These are phyloP conservation scores for Drosophila pruinosa DNA, from an alignment of 1,140 invertebrate genomes.

Conservation along the genomic window DNA sequence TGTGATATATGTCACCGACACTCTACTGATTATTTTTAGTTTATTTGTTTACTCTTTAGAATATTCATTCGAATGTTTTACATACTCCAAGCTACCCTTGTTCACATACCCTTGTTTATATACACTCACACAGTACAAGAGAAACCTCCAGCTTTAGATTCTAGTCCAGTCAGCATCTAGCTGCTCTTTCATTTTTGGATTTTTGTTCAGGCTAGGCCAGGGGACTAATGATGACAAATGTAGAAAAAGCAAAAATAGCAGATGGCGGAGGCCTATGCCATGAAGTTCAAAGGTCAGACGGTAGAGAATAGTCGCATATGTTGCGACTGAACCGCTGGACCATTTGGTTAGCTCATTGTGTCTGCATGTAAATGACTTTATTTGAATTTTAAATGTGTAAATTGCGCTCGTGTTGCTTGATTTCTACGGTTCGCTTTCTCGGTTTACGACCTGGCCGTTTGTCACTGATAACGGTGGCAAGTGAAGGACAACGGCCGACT, in stretches of 20 bases:
- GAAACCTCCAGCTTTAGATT: background rate
- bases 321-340: slow-evolving; percentile 37
- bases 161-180: slow-evolving; percentile 14
- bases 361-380: slow-evolving; percentile 80
- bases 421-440: slow-evolving; percentile 27
- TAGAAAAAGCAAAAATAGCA: slow-evolving; percentile 54
- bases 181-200: slow-evolving; percentile 7
- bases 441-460: slow-evolving; percentile 62
- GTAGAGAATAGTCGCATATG: slow-evolving; percentile 58
- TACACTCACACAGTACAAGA: background rate
- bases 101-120: too few relatives aligned
- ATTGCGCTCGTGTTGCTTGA: slow-evolving; percentile 65
- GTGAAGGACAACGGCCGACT: slow-evolving; percentile 53
- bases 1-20: slow-evolving; percentile 24
- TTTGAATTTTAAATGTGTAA: slow-evolving; percentile 81
- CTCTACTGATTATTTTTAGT: slow-evolving; percentile 8
- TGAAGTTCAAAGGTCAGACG: slow-evolving; percentile 66
- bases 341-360: slow-evolving; percentile 54
- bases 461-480: slow-evolving; percentile 74
- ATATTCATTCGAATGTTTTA: slow-evolving; percentile 21
- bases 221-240: slow-evolving; percentile 78
- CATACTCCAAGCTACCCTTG: slow-evolving; percentile 12
- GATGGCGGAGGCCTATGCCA: slow-evolving; percentile 22
- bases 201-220: slow-evolving; percentile 36
- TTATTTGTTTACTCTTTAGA: slow-evolving; percentile 4